These are phyloP conservation scores for Rhabdornis inornatus DNA, from an alignment of 2,113 vertebrate species.

Conservation along the genomic window DNA sequence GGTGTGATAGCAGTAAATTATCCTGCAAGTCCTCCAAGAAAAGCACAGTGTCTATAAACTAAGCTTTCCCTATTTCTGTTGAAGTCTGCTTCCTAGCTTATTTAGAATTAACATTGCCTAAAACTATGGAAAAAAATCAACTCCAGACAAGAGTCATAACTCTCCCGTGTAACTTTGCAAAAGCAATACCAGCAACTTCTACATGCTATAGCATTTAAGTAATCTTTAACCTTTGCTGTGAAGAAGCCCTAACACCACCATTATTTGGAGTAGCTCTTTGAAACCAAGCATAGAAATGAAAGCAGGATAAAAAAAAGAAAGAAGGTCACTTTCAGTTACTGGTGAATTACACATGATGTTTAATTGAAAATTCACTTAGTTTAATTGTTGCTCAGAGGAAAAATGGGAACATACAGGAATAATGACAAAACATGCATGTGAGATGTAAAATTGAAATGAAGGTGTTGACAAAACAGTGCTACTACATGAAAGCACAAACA, in stretches of 20 bases:
- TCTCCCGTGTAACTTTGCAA: not conserved
- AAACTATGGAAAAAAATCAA: not conserved
- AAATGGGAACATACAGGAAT: not conserved
- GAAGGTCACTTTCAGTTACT: not conserved
- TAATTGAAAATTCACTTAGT: not conserved
- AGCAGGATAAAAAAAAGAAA: not conserved
- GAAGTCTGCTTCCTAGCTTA: not conserved
- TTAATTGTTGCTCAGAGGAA: not conserved
- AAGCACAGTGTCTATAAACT: not conserved
- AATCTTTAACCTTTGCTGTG: not conserved
- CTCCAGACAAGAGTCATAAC: not conserved
- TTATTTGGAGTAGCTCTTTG: not conserved
- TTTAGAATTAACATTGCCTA: not conserved
- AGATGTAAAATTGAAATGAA: not conserved
- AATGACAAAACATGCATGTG: not conserved
- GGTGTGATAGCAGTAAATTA: not conserved
- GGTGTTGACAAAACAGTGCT: not conserved
- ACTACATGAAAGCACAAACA: not conserved
- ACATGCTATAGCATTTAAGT: not conserved
- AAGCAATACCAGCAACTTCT: not conserved
- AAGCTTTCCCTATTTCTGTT: not conserved
- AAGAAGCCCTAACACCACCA: not conserved
- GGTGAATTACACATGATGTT: not conserved
- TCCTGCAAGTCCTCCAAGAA: not conserved
- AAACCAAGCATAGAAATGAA: not conserved